These are phyloP conservation scores for Gambelia wislizenii DNA, from an alignment of 2,797 vertebrate genomes.

Conservation along the genomic window DNA sequence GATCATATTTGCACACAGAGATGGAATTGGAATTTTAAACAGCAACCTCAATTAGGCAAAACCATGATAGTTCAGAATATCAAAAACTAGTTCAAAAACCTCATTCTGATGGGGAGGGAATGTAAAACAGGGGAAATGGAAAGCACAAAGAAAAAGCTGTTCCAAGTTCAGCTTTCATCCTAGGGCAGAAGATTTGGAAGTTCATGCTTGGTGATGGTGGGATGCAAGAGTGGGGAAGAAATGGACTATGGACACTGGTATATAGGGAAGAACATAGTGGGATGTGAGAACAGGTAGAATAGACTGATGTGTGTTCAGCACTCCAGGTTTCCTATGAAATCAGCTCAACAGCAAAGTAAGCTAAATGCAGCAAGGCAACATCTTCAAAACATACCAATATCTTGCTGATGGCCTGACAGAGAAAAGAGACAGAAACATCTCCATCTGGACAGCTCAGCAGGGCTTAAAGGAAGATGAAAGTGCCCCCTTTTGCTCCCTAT, in stretches of 20 bases:
- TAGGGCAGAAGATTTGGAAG: slow-evolving; percentile 16
- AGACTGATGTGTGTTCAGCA: background rate
- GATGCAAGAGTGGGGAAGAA: too few species aligned
- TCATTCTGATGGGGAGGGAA: background rate
- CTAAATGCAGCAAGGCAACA: background rate
- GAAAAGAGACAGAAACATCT: background rate
- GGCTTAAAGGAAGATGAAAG: background rate
- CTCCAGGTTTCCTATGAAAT: background rate
- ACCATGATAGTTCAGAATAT: background rate
- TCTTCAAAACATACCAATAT: background rate
- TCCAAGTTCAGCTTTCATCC: background rate
- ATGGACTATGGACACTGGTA: background rate
- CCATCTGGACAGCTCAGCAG: background rate
- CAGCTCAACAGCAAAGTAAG: background rate
- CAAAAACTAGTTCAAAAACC: background rate
- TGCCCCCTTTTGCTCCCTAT: background rate
- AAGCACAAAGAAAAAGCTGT: background rate
- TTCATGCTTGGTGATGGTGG: background rate
- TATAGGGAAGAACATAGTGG: background rate
- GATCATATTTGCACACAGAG: background rate
- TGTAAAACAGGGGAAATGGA: too few species aligned
- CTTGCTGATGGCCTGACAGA: background rate
- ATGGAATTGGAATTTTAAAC: background rate
- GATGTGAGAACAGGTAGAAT: background rate
- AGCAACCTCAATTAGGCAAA: background rate